phyloP scores from a whole-genome alignment of 2,113 vertebrate genomes.

The Thamnophis sirtalis region DNA sequence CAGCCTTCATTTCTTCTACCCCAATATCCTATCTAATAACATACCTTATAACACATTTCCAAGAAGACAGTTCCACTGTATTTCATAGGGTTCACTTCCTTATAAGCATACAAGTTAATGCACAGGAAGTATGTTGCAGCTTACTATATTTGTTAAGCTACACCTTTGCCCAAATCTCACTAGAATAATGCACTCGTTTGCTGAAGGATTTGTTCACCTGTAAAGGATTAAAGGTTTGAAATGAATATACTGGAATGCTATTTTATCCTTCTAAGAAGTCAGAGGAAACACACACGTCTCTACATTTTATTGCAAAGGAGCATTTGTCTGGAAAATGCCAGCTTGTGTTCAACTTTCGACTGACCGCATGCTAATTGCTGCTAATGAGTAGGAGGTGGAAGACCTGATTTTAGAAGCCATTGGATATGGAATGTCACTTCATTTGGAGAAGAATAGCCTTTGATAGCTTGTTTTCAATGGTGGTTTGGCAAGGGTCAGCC shows the following conservation, averaged over 20 bases:
- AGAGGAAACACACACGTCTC: neutral
- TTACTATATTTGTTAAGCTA: neutral
- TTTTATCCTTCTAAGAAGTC: neutral
- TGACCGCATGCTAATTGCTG: conserved; percentile 64
- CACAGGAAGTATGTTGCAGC: neutral
- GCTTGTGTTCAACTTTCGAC: conserved; percentile 32
- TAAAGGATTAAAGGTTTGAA: neutral
- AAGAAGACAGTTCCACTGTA: neutral
- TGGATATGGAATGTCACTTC: conserved; percentile 49
- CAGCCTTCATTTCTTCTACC: neutral
- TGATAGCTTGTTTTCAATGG: neutral
- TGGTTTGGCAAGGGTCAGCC: neutral
- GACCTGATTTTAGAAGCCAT: conserved; percentile 35
- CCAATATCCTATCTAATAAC: neutral
- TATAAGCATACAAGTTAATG: neutral
- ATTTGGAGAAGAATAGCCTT: conserved; percentile 26
- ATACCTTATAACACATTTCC: neutral
- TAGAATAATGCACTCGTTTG: neutral
- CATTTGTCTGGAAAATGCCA: conserved; percentile 41
- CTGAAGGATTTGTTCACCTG: neutral
- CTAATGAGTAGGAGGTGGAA: conserved; percentile 61
- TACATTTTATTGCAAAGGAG: conserved; percentile 47
- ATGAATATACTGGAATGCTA: neutral
- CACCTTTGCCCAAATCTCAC: neutral
- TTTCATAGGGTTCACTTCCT: neutral